Percentiles rank a stretch among this genome's conserved stretches.
Evolutionary conservation across 2,113 vertebrate species (phyloP).

Genomic region (Lanius collurio): DNA sequence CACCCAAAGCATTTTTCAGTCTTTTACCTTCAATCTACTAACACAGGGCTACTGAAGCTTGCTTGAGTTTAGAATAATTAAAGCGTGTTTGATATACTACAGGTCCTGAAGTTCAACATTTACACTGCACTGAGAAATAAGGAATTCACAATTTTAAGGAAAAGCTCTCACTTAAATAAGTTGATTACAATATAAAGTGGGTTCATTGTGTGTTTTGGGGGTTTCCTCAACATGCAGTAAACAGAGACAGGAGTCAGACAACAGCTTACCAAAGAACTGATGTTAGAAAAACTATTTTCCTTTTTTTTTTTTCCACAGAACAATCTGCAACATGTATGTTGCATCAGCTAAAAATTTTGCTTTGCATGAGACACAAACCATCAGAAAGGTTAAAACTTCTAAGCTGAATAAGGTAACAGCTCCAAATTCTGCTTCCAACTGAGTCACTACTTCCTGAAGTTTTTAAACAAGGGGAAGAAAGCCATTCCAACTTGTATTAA

Average conservation of each 20-base stretch:
- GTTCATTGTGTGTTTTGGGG: not conserved
- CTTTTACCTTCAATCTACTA: not conserved
- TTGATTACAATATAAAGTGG: not conserved
- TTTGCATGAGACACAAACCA: not conserved
- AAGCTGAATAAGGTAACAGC: not conserved
- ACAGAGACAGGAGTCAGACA: not conserved
- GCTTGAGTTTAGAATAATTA: not conserved
- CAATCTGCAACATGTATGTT: accelerated
- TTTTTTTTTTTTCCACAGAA: not conserved
- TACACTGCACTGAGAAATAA: not conserved
- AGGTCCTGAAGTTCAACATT: not conserved
- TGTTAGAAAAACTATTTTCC: not conserved
- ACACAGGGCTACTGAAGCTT: not conserved
- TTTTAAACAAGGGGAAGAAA: not conserved
- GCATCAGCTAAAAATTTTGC: not conserved
- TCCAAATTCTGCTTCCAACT: not conserved
- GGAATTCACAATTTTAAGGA: not conserved
- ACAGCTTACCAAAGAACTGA: not conserved
- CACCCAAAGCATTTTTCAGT: not conserved
- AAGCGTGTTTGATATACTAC: not conserved
- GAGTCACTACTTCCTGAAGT: not conserved
- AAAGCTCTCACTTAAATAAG: not conserved
- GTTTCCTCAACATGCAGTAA: accelerated
- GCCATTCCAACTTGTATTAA: not conserved
- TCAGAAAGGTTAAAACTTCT: not conserved